Evolutionary conservation across 2,888 invertebrate species (phyloP).

Genomic region (Ormyrus thymus): DNA sequence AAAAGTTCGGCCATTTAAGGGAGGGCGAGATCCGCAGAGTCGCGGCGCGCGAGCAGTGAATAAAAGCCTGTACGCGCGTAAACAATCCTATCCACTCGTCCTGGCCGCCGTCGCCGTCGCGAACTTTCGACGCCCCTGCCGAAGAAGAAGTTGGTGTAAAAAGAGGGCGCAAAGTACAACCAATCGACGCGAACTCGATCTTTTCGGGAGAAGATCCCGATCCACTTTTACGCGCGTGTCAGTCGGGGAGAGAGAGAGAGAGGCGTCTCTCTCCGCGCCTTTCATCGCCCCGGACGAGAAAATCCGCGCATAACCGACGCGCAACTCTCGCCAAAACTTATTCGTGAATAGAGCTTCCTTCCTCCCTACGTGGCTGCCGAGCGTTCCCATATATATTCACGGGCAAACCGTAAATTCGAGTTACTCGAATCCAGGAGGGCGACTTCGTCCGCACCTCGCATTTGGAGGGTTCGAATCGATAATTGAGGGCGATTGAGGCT

Average conservation of each 20-base stretch:
- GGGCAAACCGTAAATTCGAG: slow-evolving; percentile 12
- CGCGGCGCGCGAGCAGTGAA: neutral
- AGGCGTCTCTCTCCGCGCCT: neutral
- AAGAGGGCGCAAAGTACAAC: neutral
- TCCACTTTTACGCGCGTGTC: neutral
- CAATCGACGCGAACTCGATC: neutral
- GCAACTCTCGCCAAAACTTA: slow-evolving; percentile 7
- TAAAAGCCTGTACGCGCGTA: slow-evolving; percentile 37
- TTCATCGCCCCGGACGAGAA: no score
- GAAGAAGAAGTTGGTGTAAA: no score
- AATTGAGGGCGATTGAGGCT: no score
- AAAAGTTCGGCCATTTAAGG: slow-evolving; percentile 48
- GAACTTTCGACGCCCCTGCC: no score
- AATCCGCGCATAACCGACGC: neutral
- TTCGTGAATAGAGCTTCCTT: slow-evolving; percentile 8
- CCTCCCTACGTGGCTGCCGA: neutral
- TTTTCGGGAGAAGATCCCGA: neutral
- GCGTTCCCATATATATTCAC: neutral
- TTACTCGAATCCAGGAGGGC: neutral
- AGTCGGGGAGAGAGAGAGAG: neutral
- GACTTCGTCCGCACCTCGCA: no score
- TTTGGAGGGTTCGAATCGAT: no score
- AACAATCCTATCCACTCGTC: slow-evolving; percentile 37
- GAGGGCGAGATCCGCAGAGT: neutral
- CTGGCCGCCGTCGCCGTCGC: no score